Base-by-base conservation (phyloP, 2,888 invertebrate species). In the Cremastobaeus sp. region DNA sequence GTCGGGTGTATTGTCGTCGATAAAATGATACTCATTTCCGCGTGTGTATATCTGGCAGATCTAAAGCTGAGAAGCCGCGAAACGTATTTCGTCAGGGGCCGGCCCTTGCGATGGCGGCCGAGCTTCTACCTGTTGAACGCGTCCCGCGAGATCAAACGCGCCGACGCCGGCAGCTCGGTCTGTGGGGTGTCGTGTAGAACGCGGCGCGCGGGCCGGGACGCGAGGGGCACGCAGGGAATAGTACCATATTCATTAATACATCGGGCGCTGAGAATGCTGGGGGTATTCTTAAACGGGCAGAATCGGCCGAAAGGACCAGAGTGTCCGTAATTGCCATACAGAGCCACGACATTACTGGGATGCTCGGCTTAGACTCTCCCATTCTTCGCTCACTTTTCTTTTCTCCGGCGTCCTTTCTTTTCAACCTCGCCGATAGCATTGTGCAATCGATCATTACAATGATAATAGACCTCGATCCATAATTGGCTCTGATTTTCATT, bases 121-220 rank as follows among this genome's bases (percentile, higher is more conserved):
- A 78, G 74, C 76, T 57, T 66, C 60, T 83, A 83, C 83, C 84
- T 83, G 83, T 82, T 79, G 79, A 77, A 77, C 74, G 77, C 81
- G 79, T 81, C 78, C 77, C 73, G 65, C 71, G 78, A 83, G 82
- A 84, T 84, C 82, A 83, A 84, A 83, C 79, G 76, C 25, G 78
- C 83, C 84, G 83, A 79, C 82, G 48, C 79, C 81, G 77, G 79
- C 79, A 79, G 79, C 78, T 74, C 79, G 79, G 81, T 84, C 79
- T 83, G 79, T 82, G 84, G 86, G 85, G 85, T 84, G 85, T 85
- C 86, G 83, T 81, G 81, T 79, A 78, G 81, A 82, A 81, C 73
- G 79, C 37, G 43, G 32, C 28, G 25, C 20, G 34, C 1, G 21
- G 20, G 14, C 45, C 14, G 35, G 76, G 65, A 78, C 77, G 74